Evolutionary conservation across 53 echinoderm and acorn worm species (phyloP), one percentile per base, ranked within the genome.

Genomic region (Echinometra lucunter): DNA sequence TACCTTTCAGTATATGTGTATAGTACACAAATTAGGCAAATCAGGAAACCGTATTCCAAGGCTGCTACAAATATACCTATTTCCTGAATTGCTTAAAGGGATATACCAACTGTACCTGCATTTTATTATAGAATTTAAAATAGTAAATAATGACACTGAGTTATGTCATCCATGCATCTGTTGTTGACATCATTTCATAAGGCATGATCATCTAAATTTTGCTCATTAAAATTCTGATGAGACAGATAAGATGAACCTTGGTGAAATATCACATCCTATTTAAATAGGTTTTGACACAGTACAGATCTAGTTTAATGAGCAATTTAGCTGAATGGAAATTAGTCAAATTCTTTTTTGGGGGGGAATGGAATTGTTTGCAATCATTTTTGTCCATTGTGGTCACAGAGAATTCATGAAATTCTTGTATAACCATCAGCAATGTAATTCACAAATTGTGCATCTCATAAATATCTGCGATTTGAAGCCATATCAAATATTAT

Each of bases 31-130:
- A 37, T 60, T 58, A 4, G 89, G 37, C 60, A 89, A 89, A 89
- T 89, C 89, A 89, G 89, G 89, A 89, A 89, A 60, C 30, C 15
- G 7, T 35, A 37, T 38, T 60, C 89, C 89, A 60, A 60, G 89
- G 89, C 57, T 89, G 63, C 60, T 58, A 2, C 38, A 23, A 38
- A 37, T 88, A 42, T 67, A 37, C 45, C 3, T 91, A 91, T 91
- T 91, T 91, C 91, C 91, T 91, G 27, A 42, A 91, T 91, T 44
- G 91, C 91, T 91, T 91, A 91, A 91, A 91, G 91, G 91, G 45
- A 70, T 32, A 58, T 10, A 57, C 37, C 42, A 55, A 45, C 28
- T 53, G 88, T 49, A 88, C 28, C 15, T 42, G 15, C 28, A 88
- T 88, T 88, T 88, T 53, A 53, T 2, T 4, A 53, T 53, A 53